Conservation (phyloP, 2,888 invertebrate species). For the Tinea pellionella region DNA sequence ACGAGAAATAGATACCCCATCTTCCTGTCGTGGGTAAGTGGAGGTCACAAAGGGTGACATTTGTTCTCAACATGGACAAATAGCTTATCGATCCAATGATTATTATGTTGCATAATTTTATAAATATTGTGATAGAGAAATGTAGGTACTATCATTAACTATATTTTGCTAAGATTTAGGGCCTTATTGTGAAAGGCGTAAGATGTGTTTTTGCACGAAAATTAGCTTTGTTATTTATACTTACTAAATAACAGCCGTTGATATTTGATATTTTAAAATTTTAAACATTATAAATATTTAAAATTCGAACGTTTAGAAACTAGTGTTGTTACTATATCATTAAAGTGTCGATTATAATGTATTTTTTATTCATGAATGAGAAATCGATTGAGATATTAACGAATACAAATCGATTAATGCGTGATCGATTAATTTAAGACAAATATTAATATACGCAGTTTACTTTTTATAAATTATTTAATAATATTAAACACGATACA, state of each 20-base stretch:
- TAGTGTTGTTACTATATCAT: no score
- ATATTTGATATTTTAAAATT: no score
- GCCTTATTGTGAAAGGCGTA: not conserved
- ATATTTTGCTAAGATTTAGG: not conserved
- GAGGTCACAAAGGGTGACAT: constrained; percentile 7
- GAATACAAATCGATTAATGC: not conserved
- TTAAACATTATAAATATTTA: no score
- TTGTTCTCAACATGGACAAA: constrained; percentile 7
- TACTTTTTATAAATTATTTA: no score
- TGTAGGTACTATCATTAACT: not conserved
- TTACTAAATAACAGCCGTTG: no score
- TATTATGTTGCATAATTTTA: constrained; percentile 17
- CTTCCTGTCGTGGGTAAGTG: not conserved
- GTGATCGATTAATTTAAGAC: not conserved
- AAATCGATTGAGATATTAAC: not conserved
- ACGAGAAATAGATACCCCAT: not conserved
- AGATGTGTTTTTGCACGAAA: not conserved
- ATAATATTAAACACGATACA: no score
- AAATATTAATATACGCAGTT: not conserved
- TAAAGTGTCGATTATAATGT: no score
- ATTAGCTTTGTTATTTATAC: no score
- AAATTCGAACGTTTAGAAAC: no score
- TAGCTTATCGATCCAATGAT: constrained; percentile 6
- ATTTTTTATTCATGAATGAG: not conserved
- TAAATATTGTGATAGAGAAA: constrained; percentile 6